Percentiles rank a stretch among this genome's conserved stretches.
phyloP scores from a whole-genome alignment of 2,113 vertebrate species.

The Perca schrenkii region DNA sequence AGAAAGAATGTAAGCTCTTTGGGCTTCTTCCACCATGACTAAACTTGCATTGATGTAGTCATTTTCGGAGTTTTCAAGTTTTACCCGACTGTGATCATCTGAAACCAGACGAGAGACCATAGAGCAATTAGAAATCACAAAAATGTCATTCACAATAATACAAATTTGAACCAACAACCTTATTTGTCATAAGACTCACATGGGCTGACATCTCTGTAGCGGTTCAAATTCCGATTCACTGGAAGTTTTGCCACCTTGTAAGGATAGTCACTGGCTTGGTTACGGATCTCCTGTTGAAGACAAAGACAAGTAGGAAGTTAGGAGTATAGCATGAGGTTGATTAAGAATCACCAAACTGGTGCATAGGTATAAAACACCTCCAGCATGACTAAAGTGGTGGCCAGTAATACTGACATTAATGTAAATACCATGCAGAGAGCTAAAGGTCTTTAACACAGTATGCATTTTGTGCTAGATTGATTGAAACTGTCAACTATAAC shows the following conservation, averaged over 20 bases:
- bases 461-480: neutral
- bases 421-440: neutral
- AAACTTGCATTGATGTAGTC: slow-evolving; percentile 99
- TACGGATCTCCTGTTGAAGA: slow-evolving; percentile 92
- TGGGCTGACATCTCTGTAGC: slow-evolving; percentile 99
- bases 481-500: neutral
- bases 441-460: neutral
- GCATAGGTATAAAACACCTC: neutral
- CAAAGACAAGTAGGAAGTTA: slow-evolving; percentile 51
- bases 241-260: slow-evolving; percentile 95
- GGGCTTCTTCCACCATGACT: slow-evolving; percentile 91
- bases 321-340: neutral
- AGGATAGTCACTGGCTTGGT: slow-evolving; percentile 92
- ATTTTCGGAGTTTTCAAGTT: slow-evolving; percentile 92
- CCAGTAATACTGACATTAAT: neutral
- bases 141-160: rapidly evolving
- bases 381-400: neutral
- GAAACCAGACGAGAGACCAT: slow-evolving; percentile 66
- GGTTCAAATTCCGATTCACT: slow-evolving; percentile 95
- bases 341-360: neutral
- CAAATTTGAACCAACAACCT: neutral
- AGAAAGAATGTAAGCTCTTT: slow-evolving; percentile 94
- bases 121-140: neutral
- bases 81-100: slow-evolving; percentile 98
- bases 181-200: slow-evolving; percentile 87